Evolutionary conservation across 2,888 invertebrate genomes (phyloP), one percentile per base, ranked within the genome.

Genomic region (Agapostemon virescens): DNA sequence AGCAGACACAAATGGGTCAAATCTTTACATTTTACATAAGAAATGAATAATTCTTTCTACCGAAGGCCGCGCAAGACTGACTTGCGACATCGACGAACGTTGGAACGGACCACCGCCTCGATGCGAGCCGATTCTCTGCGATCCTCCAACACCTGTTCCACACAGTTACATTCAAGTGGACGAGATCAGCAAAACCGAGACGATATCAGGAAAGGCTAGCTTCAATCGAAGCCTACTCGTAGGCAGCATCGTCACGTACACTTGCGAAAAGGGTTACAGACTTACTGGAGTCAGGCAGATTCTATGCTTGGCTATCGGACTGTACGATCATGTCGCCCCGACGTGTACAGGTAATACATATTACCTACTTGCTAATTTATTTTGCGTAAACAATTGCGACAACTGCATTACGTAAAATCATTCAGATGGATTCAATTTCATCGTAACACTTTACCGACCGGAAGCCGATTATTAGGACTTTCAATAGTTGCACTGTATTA

Each of bases 91-190:
- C 87, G 98, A 98, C 89, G 97, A 97, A 92, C 94, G 97, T 71
- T 98, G 98, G 98, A 98, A 98, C 89, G 98, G 98, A 64, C 98
- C 98, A 2, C 98, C 98, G 69, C 98, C 98, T 0, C 93, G 96
- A 87, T 98, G 98, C 92, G 97, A 97, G 84, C 93, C 92, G 11
- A 90, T 92, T 36, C 88, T 88, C 1, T 92, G 92, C 76, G 92
- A 92, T 68, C 86, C 91, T 9, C 92, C 92, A 4, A 61, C 90
- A 1, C 45, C 77, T 0, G 90, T 92, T 0, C 23, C 89, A 11
- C 91, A 92, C 81, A 90, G 91, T 76, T 87, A 81, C 36, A 86
- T 92, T 1, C 85, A 89, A 42, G 83, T 92, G 58, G 90, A 92
- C 40, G 91, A 92, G 73, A 90, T 90, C 73, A 89, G 90, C 64